Percentiles rank a stretch among this genome's conserved stretches.
Evolutionary conservation across 1,140 invertebrate genomes (phyloP).

Genomic region (Caenorhabditis inopinata): DNA sequence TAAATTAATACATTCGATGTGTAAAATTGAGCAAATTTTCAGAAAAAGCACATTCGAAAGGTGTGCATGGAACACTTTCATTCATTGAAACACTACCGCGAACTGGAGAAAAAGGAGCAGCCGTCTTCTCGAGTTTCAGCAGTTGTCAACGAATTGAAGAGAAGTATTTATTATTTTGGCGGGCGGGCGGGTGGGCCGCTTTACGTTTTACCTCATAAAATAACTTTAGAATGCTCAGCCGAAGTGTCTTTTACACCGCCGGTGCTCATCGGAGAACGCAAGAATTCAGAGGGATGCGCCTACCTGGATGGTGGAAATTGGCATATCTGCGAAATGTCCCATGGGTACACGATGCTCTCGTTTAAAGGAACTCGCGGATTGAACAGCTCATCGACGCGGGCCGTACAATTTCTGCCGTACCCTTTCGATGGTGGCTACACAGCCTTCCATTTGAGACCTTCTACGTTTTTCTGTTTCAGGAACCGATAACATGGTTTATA

Average conservation of each 20-base stretch:
- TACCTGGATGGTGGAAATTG: conserved; percentile 12
- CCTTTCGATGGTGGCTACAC: not conserved
- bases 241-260: not conserved
- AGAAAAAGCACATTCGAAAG: conserved; percentile 28
- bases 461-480: no score
- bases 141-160: not conserved
- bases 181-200: not conserved
- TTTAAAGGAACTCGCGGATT: not conserved
- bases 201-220: not conserved
- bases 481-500: conserved; percentile 14
- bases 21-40: no score
- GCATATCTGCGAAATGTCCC: conserved; percentile 1
- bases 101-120: not conserved
- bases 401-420: conserved; percentile 15
- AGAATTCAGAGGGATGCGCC: not conserved
- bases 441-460: no score
- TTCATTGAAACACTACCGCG: not conserved
- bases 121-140: not conserved
- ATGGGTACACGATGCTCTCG: not conserved
- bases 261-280: not conserved
- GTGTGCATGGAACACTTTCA: conserved; percentile 21
- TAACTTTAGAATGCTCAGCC: not conserved
- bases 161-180: not conserved
- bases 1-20: no score
- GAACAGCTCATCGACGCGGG: conserved; percentile 11